Base-by-base conservation (phyloP, 2,113 vertebrate species). In the Hucho hucho region DNA sequence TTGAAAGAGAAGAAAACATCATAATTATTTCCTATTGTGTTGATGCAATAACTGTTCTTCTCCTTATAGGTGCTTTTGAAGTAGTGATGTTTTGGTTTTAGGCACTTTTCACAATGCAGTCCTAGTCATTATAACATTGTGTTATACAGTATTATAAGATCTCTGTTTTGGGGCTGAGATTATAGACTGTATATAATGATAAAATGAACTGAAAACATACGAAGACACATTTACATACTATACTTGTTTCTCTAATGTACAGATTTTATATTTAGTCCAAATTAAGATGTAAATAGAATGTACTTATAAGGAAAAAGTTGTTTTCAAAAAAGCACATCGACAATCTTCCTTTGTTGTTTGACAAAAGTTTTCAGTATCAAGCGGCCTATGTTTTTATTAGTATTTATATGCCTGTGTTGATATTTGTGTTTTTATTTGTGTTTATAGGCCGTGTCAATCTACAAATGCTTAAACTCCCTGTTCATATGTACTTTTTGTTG, bases 341-440 rank as follows among this genome's bases (percentile, higher is more conserved):
- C 76, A 75, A 65, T 81, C 82, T 70, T 80, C 81, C 72, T 81
- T 73, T 73, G 5, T 61, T 70, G 6, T 47, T 22, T 80, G 66
- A 64, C 75, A 80, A 77, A 84, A 32, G 72, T 61, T 37, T 37
- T 72, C 29, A 61, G 28, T 61, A 46, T 32, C 67, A 11, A 73
- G 4, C 56, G 64, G 79, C 64, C 28, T 11, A 69, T 47, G 37
- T 13, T 46, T 69, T 47, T 47, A 13, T 24, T 25, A n/a, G 67
- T 47, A 24, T 69, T 69, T 69, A n/a, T 43, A 68, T 20, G 64
- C 4, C 13, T 46, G 26, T 49, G 6, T 46, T 46, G n/a, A 20
- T 46, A 20, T 46, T 20, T 46, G 7, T 4, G 20, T 65, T 59
- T 18, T 5, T 2, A 37, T 24, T 18, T 61, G n/a, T 22, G 58